phyloP scores from a whole-genome alignment of 2,797 vertebrate genomes.

The Amphiprion clarkii region DNA sequence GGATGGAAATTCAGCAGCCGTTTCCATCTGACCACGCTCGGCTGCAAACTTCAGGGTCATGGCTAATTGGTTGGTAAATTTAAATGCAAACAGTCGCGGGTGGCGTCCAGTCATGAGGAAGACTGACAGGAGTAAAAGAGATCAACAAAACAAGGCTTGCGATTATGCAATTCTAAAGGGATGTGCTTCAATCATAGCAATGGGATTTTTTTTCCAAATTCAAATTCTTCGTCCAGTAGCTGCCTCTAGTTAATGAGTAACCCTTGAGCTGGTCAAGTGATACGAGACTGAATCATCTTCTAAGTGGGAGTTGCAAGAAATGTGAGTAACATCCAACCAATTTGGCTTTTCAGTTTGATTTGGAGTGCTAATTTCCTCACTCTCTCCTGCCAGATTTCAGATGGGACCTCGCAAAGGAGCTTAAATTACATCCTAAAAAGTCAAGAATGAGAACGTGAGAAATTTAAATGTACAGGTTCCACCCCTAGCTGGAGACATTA shows the following conservation, averaged over 20 bases:
- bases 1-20: conserved; percentile 17
- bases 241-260: conserved; percentile 17
- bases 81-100: conserved; percentile 36
- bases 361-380: conserved; percentile 41
- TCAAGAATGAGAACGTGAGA: background rate
- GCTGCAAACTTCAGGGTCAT: conserved; percentile 35
- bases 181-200: background rate
- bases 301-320: conserved; percentile 41
- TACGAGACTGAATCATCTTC: conserved; percentile 35
- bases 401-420: conserved; percentile 14
- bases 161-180: conserved; percentile 21
- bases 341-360: conserved; percentile 22
- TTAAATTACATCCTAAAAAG: conserved; percentile 22
- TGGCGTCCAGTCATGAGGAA: background rate
- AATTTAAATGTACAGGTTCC: conserved; percentile 3
- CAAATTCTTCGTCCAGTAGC: background rate
- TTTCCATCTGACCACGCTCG: conserved; percentile 5
- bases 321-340: conserved; percentile 31
- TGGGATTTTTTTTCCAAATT: background rate
- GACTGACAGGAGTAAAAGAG: conserved; percentile 22
- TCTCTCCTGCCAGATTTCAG: conserved; percentile 26
- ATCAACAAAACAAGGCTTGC: conserved; percentile 28
- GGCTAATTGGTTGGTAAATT: conserved; percentile 57
- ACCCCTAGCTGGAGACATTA: background rate
- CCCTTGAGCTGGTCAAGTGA: conserved; percentile 27